Conservation (phyloP, 92 coral and sea anemone genomes). For the Porites rus region DNA sequence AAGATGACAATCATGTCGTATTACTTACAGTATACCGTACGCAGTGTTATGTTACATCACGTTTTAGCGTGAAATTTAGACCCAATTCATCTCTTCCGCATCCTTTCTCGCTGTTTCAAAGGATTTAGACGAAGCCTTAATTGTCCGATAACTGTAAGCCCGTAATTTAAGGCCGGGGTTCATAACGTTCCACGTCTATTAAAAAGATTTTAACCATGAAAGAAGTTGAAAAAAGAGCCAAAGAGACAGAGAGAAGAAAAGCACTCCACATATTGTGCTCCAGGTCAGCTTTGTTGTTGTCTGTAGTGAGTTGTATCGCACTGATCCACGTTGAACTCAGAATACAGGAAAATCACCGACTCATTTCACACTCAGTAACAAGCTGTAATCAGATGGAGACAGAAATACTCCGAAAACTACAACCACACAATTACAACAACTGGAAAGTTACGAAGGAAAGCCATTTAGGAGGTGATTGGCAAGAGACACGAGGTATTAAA, state of each 20-base stretch:
- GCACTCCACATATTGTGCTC: not conserved
- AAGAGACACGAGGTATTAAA: not conserved
- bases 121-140: not conserved
- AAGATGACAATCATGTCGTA: too few relatives aligned
- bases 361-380: slow-evolving; percentile 21
- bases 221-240: not conserved
- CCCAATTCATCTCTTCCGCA: too few relatives aligned
- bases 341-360: slow-evolving; percentile 22
- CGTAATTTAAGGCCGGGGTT: not conserved
- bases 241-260: not conserved
- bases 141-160: too few relatives aligned
- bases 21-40: too few relatives aligned
- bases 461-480: not conserved
- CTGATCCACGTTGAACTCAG: slow-evolving; percentile 38
- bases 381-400: slow-evolving; percentile 11
- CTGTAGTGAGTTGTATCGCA: slow-evolving; percentile 39
- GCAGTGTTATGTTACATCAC: too few relatives aligned
- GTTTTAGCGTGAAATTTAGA: too few relatives aligned
- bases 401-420: slow-evolving; percentile 18
- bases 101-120: not conserved
- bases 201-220: not conserved
- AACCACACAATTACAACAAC: not conserved
- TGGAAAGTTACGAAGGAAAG: not conserved
- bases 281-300: slow-evolving; percentile 29
- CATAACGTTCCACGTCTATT: not conserved